Conservation (phyloP, 2,797 vertebrate species). For the Eulemur albifrons region DNA sequence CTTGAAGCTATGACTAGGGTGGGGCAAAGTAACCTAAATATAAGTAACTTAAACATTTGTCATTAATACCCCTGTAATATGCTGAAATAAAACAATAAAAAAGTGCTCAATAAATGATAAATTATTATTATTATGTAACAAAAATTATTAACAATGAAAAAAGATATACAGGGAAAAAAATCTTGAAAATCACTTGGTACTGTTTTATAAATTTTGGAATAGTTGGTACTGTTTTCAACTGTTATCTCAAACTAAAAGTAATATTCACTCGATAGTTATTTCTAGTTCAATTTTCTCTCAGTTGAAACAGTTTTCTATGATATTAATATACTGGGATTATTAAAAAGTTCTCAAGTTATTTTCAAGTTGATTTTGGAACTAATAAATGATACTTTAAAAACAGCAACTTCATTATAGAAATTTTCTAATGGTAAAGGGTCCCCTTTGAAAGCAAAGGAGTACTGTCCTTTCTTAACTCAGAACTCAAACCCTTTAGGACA, state of each 20-base stretch:
- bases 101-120: too few relatives aligned
- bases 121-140: too few relatives aligned
- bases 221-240: background rate
- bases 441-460: background rate
- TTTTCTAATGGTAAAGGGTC: background rate
- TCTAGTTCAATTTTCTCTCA: background rate
- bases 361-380: slow-evolving; percentile 37
- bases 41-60: too few relatives aligned
- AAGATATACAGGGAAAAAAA: background rate
- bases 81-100: too few relatives aligned
- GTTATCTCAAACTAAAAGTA: background rate
- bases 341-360: background rate
- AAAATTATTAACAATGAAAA: background rate
- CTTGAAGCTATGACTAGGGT: too few relatives aligned
- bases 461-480: background rate
- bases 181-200: background rate
- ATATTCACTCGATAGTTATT: background rate
- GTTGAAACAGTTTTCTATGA: background rate
- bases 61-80: too few relatives aligned
- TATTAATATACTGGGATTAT: background rate
- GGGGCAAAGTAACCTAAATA: too few relatives aligned
- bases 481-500: background rate
- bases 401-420: background rate
- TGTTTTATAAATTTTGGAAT: background rate
- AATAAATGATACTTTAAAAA: slow-evolving; percentile 12